Base-by-base conservation (phyloP, 2,113 vertebrate species). In the Callocephalon fimbriatum region DNA sequence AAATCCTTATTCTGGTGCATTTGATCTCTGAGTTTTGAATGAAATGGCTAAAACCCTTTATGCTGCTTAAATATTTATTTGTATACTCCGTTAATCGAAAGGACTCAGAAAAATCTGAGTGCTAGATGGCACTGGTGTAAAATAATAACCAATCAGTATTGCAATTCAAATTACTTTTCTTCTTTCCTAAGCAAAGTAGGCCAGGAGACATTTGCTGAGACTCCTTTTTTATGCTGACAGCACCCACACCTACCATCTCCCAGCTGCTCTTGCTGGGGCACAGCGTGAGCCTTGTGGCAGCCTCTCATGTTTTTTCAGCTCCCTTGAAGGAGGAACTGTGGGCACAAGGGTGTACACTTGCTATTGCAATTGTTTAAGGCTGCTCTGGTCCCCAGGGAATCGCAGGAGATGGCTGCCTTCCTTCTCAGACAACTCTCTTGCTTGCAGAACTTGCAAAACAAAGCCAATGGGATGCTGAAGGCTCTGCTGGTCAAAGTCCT, bases 161-260 rank as follows among this genome's bases (percentile, higher is more conserved):
- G n/a, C 35, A 71, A 50, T 82, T 85, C 21, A 75, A 90, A 75
- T 71, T 63, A 37, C 27, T 61, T 59, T 29, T 61, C 22, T 59
- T 77, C n/a, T 80, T 65, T 78, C 0, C 0, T 45, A 72, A 62
- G 56, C 38, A 40, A 88, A 75, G 19, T 21, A 50, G 32, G 51
- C 61, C 38, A 63, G 65, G 45, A 82, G 29, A 58, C 26, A 18
- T 76, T 79, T 68, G 32, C 31, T 61, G 26, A 62, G 42, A 20
- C 25, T 77, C 37, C 42, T 62, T n/a, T 13, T 40, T 66, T 25
- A 31, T 15, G 25, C 74, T n/a, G 0, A 1, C 0, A 5, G 32
- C 0, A 0, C 37, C 42, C 61, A 66, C 42, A 58, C 6, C 11
- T 61, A 3, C 53, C 31, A 31, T 38, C 15, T 23, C 14, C 15